Conservation (phyloP, 2,888 invertebrate genomes). For the Macrosoma leucophasiata region DNA sequence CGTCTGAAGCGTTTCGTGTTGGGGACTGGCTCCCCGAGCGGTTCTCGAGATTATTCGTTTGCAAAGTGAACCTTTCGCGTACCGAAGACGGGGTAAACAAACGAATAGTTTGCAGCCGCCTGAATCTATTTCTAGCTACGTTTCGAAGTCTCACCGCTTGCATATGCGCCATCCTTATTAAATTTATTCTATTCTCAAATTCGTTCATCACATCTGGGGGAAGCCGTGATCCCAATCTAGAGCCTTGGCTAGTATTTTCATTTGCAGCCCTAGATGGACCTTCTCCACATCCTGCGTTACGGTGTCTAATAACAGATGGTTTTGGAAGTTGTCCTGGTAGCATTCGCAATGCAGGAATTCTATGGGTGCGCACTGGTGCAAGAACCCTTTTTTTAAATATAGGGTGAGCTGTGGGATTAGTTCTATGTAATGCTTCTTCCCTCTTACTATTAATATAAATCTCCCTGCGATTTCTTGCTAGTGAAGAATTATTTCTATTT, state of each 20-base stretch:
- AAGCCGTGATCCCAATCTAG: slow-evolving; percentile 30
- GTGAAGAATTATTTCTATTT: slow-evolving; percentile 59
- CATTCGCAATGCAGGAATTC: slow-evolving; percentile 55
- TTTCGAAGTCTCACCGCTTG: slow-evolving; percentile 57
- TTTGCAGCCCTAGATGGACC: slow-evolving; percentile 38
- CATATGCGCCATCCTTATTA: slow-evolving; percentile 60
- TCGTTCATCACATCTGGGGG: slow-evolving; percentile 40
- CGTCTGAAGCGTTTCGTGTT: slow-evolving; percentile 31
- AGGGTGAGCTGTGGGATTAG: slow-evolving; percentile 58
- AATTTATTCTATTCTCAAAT: slow-evolving; percentile 54
- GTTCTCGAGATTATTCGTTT: slow-evolving; percentile 36
- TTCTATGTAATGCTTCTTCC: slow-evolving; percentile 58
- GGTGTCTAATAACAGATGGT: slow-evolving; percentile 11
- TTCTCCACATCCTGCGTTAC: slow-evolving; percentile 45
- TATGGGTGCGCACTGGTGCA: slow-evolving; percentile 52
- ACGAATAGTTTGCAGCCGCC: slow-evolving; percentile 60
- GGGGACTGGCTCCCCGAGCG: slow-evolving; percentile 35
- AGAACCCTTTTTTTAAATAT: slow-evolving; percentile 44
- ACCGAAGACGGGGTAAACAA: slow-evolving; percentile 62
- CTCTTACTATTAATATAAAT: slow-evolving; percentile 55
- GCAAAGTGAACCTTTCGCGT: slow-evolving; percentile 57
- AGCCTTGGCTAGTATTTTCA: slow-evolving; percentile 18
- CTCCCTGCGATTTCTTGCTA: slow-evolving; percentile 56
- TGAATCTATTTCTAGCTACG: slow-evolving; percentile 53
- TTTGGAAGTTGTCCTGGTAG: slow-evolving; percentile 33